These are phyloP conservation scores for Lepus americanus DNA, from an alignment of 2,113 vertebrate species.

Conservation along the genomic window DNA sequence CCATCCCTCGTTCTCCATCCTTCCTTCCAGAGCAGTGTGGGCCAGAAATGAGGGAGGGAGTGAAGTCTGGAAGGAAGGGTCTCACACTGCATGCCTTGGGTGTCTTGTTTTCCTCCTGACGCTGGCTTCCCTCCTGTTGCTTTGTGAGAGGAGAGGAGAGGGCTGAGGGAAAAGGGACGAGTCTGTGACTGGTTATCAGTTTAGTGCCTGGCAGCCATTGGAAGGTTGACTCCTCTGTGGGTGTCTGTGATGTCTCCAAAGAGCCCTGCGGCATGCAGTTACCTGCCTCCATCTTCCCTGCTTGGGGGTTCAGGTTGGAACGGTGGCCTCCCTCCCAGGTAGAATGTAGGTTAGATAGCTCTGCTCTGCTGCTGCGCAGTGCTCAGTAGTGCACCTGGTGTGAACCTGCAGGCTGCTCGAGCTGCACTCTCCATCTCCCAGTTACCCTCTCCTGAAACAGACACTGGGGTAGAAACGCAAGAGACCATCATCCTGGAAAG, in stretches of 20 bases:
- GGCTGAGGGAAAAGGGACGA: background rate
- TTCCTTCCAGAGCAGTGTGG: background rate
- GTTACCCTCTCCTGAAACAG: background rate
- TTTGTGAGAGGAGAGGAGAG: background rate
- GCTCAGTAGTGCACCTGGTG: background rate
- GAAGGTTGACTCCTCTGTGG: background rate
- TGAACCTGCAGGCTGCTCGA: background rate
- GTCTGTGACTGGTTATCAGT: background rate
- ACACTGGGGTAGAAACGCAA: background rate
- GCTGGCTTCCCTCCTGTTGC: background rate
- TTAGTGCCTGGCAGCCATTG: background rate
- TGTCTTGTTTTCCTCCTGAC: background rate
- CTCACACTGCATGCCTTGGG: background rate
- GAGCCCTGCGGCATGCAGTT: accelerated
- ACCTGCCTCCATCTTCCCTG: background rate
- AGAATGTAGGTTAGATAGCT: background rate
- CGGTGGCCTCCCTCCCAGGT: background rate
- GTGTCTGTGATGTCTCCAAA: background rate
- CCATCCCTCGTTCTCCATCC: background rate
- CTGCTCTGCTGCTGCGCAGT: background rate
- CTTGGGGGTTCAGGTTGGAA: background rate
- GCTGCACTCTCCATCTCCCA: no score
- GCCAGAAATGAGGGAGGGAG: background rate
- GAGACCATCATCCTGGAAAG: background rate
- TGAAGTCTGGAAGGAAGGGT: background rate